Base-by-base conservation (phyloP, 2,888 invertebrate genomes). In the Lepidocyrtoides sp. region DNA sequence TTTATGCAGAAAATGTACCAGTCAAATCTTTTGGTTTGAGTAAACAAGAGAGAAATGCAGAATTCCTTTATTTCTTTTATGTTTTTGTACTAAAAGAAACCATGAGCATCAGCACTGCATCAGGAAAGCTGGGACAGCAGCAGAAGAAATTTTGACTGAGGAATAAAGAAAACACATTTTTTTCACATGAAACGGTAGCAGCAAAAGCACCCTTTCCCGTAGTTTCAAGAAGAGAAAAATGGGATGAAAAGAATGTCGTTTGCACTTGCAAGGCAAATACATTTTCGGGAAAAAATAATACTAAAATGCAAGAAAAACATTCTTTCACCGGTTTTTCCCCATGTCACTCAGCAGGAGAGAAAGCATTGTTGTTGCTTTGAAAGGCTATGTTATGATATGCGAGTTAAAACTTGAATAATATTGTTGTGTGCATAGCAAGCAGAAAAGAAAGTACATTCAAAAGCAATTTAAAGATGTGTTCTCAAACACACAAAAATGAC, bases 221-320 rank as follows among this genome's bases (percentile, higher is more conserved):
- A n/a, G 32, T n/a, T 60, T 3, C n/a, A 63, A 57, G 17, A 17
- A 12, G 77, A 66, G 48, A 41, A 17, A 75, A 60, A 77, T 44
- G 72, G 23, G 54, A 69, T 29, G 54, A 66, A 84, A 85, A 57
- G 85, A 85, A 85, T 85, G 72, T 54, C 41, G 85, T 57, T 51
- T 85, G 85, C 85, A 72, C 36, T 75, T 41, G 44, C 57, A 77
- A 26, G 48, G 26, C 48, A 75, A 75, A 75, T 75, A 75, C 75
- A 75, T 75, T 48, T 8, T 14, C 36, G 32, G 32, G 20, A 41
- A 36, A 81, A 75, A 75, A 75, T 66, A 66, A 29, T n/a, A 32
- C 44, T 14, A 48, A 44, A 48, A 75, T 69, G 32, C 44, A 48
- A 69, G 75, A 48, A 44, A 75, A 75, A 26, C 44, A 81, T 36